Conservation (phyloP, 92 coral and sea anemone species). For the Paragorgia papillata region DNA sequence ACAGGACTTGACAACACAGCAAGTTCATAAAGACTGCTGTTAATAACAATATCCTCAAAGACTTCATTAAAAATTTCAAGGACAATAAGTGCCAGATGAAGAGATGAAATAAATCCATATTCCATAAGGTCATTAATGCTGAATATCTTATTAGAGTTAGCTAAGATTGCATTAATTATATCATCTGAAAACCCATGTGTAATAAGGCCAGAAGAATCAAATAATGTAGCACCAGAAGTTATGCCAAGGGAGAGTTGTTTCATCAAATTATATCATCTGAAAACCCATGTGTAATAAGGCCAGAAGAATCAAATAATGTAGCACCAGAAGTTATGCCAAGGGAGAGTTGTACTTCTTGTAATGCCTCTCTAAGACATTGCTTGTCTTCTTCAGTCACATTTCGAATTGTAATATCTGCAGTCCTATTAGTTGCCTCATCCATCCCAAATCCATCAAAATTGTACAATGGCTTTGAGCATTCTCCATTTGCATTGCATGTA, state of each 20-base stretch:
- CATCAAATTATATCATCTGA: slow-evolving; percentile 55
- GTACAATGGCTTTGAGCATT: slow-evolving; percentile 23
- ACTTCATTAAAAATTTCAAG: slow-evolving; percentile 69
- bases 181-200: slow-evolving; percentile 65
- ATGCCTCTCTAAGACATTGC: slow-evolving; percentile 47
- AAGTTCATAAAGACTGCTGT: slow-evolving; percentile 45
- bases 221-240: slow-evolving; percentile 22
- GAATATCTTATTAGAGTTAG: slow-evolving; percentile 54
- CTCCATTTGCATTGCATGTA: slow-evolving; percentile 19
- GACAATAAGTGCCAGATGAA: slow-evolving; percentile 55
- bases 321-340: slow-evolving; percentile 8
- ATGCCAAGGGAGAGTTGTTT: no score
- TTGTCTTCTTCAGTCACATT: slow-evolving; percentile 41
- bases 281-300: slow-evolving; percentile 61
- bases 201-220: slow-evolving; percentile 51
- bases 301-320: slow-evolving; percentile 49
- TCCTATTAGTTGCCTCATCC: not conserved
- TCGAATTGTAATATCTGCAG: not conserved
- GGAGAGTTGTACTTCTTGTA: slow-evolving; percentile 39
- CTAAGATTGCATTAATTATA: slow-evolving; percentile 48
- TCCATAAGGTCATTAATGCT: slow-evolving; percentile 58
- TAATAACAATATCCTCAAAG: slow-evolving; percentile 56
- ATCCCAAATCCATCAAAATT: slow-evolving; percentile 32
- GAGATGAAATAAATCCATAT: slow-evolving; percentile 51
- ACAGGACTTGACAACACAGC: slow-evolving; percentile 46